Conservation (phyloP, 1,140 invertebrate species). For the Camponotus pennsylvanicus region DNA sequence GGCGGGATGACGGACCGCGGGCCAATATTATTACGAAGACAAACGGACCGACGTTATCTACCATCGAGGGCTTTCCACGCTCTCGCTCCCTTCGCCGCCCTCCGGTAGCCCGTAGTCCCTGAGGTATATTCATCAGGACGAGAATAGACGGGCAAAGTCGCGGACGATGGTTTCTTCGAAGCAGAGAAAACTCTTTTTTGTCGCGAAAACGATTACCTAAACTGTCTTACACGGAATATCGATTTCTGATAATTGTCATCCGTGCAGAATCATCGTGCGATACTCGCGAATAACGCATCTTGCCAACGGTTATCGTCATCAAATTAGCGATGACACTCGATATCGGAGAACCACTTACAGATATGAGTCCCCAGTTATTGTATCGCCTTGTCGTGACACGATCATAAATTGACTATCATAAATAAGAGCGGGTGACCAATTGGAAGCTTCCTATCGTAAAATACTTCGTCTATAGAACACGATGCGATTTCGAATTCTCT, state of each 20-base stretch:
- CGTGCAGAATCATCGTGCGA: neutral
- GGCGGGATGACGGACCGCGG: constrained; percentile 70
- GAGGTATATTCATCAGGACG: constrained; percentile 80
- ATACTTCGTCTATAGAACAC: constrained; percentile 25
- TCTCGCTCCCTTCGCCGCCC: constrained; percentile 28
- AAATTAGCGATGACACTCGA: constrained; percentile 56
- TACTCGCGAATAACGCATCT: constrained; percentile 11
- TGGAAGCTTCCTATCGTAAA: constrained; percentile 11
- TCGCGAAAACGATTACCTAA: neutral
- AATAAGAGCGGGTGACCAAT: constrained; percentile 32
- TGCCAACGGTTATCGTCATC: neutral
- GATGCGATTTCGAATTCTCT: constrained; percentile 34
- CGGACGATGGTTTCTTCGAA: constrained; percentile 56
- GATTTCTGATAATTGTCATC: constrained; percentile 17
- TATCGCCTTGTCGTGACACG: constrained; percentile 50
- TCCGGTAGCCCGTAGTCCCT: constrained; percentile 54
- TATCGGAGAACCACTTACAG: constrained; percentile 54
- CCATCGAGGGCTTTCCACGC: constrained; percentile 73
- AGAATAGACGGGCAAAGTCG: constrained; percentile 64
- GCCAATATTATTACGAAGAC: constrained; percentile 81
- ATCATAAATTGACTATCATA: constrained; percentile 50
- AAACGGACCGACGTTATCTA: constrained; percentile 81
- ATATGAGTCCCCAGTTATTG: constrained; percentile 43
- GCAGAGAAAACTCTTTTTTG: constrained; percentile 49
- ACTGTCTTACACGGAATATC: constrained; percentile 14